Evolutionary conservation across 2,888 invertebrate species (phyloP), one percentile per base, ranked within the genome.

Genomic region (Acleris cristana): DNA sequence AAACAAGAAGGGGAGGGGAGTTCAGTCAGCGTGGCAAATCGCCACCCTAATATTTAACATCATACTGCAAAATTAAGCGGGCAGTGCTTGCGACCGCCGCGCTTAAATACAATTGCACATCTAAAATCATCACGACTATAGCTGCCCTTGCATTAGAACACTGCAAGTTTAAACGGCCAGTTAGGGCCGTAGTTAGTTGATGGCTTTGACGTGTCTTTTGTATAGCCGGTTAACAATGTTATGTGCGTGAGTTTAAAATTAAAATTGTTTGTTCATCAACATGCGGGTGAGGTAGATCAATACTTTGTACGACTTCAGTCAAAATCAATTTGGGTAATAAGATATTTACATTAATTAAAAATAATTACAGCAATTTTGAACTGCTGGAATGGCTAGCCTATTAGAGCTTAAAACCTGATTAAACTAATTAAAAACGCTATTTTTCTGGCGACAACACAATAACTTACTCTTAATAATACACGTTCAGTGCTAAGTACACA

Each of bases 41-140:
- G 79, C 83, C 81, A 84, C 85, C 87, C 88, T 82, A 76, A 84
- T 55, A 86, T 87, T 86, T 85, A 85, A 86, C 85, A 87, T 83
- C 73, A 87, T 78, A 74, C 86, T 78, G 82, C 82, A 74, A 86
- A 89, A 86, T 89, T 85, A 85, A 89, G 87, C 75, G 76, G 80
- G 75, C 72, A 73, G 74, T 76, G 78, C 74, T 74, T 73, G 76
- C 74, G 69, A 74, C 67, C 73, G 73, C 70, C 71, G 67, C 69
- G 63, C 69, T 77, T 76, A 78, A 79, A 79, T 80, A 83, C 79
- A 76, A 77, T 79, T 78, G 82, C 81, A 80, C 85, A 85, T 84
- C 80, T 78, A 82, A 85, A 77, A 77, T 82, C 83, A 77, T 75
- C 81, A 74, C 64, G 55, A 55, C 52, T 34, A 45, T 52, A 51